Conservation (phyloP, 2,113 vertebrate genomes). For the Rhombomys opimus region DNA sequence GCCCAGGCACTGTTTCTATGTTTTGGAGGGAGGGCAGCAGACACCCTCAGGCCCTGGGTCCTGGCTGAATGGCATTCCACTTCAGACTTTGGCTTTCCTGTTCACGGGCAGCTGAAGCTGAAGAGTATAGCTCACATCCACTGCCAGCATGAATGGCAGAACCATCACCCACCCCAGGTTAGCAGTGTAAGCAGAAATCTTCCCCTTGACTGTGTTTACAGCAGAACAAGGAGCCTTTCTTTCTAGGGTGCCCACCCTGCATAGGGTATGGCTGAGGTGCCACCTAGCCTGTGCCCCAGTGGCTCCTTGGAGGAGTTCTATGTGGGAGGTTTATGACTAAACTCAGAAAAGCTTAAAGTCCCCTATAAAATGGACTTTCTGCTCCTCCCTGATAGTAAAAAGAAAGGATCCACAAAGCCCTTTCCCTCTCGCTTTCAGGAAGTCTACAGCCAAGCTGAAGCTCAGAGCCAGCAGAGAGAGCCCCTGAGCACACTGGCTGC, state of each 20-base stretch:
- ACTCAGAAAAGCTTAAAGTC: constrained; percentile 4
- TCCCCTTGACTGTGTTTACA: not conserved
- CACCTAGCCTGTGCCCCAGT: not conserved
- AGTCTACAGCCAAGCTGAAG: not conserved
- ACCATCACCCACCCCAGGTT: not conserved
- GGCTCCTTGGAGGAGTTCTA: not conserved
- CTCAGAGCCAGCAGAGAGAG: not conserved
- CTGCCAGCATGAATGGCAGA: not conserved
- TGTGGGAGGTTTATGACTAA: not conserved
- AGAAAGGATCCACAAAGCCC: not conserved
- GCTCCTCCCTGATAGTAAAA: not conserved
- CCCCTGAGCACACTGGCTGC: rapidly evolving
- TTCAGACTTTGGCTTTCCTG: not conserved
- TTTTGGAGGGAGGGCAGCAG: not conserved
- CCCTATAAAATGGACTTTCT: not conserved
- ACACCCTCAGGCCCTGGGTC: too few relatives aligned
- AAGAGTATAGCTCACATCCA: not conserved
- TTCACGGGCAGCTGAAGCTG: not conserved
- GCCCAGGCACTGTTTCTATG: not conserved
- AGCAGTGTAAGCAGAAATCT: not conserved
- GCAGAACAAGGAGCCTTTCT: not conserved
- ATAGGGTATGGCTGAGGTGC: too few relatives aligned
- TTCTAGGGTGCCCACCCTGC: not conserved
- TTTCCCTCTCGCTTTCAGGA: not conserved
- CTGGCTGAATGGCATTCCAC: not conserved